phyloP scores from a whole-genome alignment of 2,888 invertebrate genomes.

The Scrobipalpa atriplicella region DNA sequence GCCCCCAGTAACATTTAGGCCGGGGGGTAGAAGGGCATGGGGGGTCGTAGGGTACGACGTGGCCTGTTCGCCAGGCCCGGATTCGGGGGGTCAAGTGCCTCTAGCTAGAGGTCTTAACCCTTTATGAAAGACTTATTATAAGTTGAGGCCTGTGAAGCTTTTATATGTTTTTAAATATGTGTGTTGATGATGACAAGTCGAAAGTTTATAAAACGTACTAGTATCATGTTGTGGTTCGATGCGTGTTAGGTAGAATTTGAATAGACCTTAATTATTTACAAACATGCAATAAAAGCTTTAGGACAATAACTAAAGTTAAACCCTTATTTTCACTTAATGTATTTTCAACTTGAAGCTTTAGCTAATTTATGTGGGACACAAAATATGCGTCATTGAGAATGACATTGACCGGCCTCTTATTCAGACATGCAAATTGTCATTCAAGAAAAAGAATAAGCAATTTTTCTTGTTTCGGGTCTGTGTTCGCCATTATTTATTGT shows the following conservation, averaged over 20 bases:
- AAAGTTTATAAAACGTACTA: no score
- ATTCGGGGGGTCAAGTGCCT: neutral
- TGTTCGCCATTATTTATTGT: neutral
- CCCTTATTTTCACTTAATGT: no score
- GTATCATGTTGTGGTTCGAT: no score
- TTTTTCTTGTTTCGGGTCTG: neutral
- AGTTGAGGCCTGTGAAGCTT: no score
- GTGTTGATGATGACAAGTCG: no score
- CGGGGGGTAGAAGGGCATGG: constrained; percentile 7
- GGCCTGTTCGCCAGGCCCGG: neutral
- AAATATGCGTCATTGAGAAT: neutral
- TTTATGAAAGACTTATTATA: neutral
- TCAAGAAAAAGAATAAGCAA: neutral
- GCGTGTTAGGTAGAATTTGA: no score
- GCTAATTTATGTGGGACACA: neutral
- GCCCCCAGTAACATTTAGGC: constrained; percentile 17
- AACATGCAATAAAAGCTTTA: no score
- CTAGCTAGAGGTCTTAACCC: neutral
- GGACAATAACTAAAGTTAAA: no score
- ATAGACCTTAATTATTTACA: no score
- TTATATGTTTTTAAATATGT: no score
- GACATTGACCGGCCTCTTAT: neutral
- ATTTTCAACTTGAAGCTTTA: neutral
- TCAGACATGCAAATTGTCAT: neutral
- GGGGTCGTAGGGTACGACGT: neutral